Conservation (phyloP, 2,888 invertebrate species). For the Callinectes sapidus region DNA sequence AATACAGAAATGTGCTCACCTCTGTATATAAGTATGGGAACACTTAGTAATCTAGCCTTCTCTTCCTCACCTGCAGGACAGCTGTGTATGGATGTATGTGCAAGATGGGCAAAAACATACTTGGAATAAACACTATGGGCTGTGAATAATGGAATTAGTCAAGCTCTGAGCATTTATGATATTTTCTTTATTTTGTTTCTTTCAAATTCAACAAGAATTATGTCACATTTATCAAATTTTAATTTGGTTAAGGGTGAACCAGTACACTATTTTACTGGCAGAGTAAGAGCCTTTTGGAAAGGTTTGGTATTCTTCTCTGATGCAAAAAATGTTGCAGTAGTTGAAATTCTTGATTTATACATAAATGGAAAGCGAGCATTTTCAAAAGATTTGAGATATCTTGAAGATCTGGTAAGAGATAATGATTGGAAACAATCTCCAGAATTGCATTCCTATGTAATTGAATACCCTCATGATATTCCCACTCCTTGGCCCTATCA, state of each 20-base stretch:
- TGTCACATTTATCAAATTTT: not conserved
- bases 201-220: not conserved
- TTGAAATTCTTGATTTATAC: conserved; percentile 43
- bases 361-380: conserved; percentile 48
- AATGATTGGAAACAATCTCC: conserved; percentile 44
- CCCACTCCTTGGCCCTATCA: conserved; percentile 33
- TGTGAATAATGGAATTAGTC: not conserved
- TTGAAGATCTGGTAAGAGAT: not conserved
- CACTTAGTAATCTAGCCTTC: not conserved
- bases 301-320: conserved; percentile 50
- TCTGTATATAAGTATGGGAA: not conserved
- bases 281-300: conserved; percentile 50
- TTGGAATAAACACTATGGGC: not conserved
- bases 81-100: not conserved
- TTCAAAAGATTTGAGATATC: conserved; percentile 22
- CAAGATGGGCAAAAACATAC: not conserved
- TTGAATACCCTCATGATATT: not conserved
- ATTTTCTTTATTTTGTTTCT: not conserved
- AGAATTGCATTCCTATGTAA: conserved; percentile 52
- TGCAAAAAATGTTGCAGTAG: conserved; percentile 58
- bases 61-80: not conserved
- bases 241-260: not conserved
- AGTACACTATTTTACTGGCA: conserved; percentile 58
- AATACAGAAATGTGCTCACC: not conserved
- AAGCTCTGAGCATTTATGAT: not conserved